Conservation (phyloP, 2,113 vertebrate species). For the Anguilla japonica region DNA sequence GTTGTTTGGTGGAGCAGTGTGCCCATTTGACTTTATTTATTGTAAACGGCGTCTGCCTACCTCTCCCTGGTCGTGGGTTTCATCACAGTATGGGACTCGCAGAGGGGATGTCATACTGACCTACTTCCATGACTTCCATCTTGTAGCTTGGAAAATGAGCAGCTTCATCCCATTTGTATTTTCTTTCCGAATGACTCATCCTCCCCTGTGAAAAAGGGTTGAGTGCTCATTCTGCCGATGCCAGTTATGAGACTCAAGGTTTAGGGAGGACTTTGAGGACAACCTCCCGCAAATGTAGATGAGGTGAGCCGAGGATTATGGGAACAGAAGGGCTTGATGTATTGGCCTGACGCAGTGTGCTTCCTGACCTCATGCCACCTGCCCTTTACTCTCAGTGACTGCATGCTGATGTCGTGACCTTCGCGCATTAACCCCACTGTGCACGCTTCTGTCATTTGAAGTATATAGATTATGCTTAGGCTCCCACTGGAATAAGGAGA, state of each 20-base stretch:
- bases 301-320: slow-evolving; percentile 31
- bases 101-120: slow-evolving; percentile 3
- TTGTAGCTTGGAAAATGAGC: not conserved
- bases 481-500: slow-evolving; percentile 50
- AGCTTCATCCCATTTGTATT: slow-evolving; percentile 18
- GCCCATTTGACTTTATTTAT: not conserved
- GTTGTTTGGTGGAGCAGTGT: not conserved
- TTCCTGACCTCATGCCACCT: slow-evolving; percentile 64
- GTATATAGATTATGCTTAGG: slow-evolving; percentile 68
- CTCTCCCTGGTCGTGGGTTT: not conserved
- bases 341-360: slow-evolving; percentile 63
- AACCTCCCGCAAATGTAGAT: slow-evolving; percentile 4
- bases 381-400: slow-evolving; percentile 68
- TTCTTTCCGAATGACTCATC: slow-evolving; percentile 17
- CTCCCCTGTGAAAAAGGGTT: not conserved
- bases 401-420: slow-evolving; percentile 71
- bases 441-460: slow-evolving; percentile 68
- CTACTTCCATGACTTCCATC: slow-evolving; percentile 2
- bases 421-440: slow-evolving; percentile 74
- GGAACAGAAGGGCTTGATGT: slow-evolving; percentile 42
- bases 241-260: not conserved
- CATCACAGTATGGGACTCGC: not conserved
- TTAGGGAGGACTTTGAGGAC: slow-evolving; percentile 9
- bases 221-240: not conserved
- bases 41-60: slow-evolving; percentile 3